Evolutionary conservation across 2,888 invertebrate species (phyloP), one percentile per base, ranked within the genome.

Genomic region (Athetis lepigone): DNA sequence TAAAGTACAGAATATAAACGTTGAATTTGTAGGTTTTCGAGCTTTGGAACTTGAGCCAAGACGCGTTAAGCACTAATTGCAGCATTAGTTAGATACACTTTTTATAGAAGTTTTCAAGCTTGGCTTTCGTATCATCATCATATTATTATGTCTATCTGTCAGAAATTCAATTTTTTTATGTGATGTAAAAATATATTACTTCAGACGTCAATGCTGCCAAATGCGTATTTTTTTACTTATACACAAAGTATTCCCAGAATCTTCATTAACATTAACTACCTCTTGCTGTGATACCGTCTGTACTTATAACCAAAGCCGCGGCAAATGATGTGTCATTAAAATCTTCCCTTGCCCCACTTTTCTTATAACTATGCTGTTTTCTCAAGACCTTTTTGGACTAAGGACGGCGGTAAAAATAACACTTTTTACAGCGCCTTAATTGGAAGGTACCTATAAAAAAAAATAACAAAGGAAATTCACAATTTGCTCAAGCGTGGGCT

Each of bases 291-390:
- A 29, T 23, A 18, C 52, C 23, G 57, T 40, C 33, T 47, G 11
- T 8, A 21, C 49, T 61, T 37, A 57, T 27, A 70, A 67, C 54
- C 19, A 46, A 59, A 70, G 51, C 27, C 58, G 40, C 55, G 27
- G 47, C 56, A 79, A 77, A 79, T 76, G 77, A 64, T 61, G 72
- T 56, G 64, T 76, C 79, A 76, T 77, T 77, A 77, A 76, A 77
- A 59, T 59, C 27, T 68, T 61, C 43, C 47, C 59, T 57, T 42
- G 40, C 56, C 46, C 37, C 37, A 63, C 43, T 71, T 66, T 63
- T 58, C 21, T 60, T 25, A 42, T 49, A 59, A 52, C 54, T 60
- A 49, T 36, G 16, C 9, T 52, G 58, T 65, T 56, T 57, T 57
- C 56, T 43, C 36, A 40, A 70, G 43, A 63, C 4, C 43, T 29